Evolutionary conservation across 1,140 invertebrate genomes (phyloP), one percentile per base, ranked within the genome.

Genomic region (Drosophila persimilis): DNA sequence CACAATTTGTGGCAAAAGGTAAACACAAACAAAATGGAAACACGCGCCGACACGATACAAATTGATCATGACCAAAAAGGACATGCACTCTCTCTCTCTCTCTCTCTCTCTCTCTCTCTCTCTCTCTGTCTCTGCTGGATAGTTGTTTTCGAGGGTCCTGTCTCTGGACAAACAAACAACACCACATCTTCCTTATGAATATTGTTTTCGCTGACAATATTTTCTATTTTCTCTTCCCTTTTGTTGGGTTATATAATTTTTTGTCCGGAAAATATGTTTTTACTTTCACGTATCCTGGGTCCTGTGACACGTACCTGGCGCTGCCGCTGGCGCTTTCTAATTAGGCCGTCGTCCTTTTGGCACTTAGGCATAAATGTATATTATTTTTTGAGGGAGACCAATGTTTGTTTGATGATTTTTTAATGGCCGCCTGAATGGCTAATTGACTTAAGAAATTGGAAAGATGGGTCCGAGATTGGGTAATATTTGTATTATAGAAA

Each of bases 41-140:
- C 81, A 86, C 78, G 81, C 78, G 81, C 81, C 83, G 81, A 88
- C 81, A 81, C 62, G 81, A 78, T 88, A 63, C 55, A 66, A 81
- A 88, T 81, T 75, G 77, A 77, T 85, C 75, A 35, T 79, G 64
- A 65, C 74, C 58, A 70, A 31, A 31, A 31, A 9, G 31, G 31
- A 31, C 31, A 31, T 8, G 29, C 6, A 17, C 17, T 11, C 9
- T 62, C 31, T 20, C 24, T 22, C 39, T 71, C 53, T 45, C 41
- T 22, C 15, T 39, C 58, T 44, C 61, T 22, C 54, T 22, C 20
- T 13, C 9, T 62, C 31, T 20, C 17, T 11, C 9, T 62, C 31
- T 20, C 61, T 22, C 54, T 22, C 20, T 13, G 31, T 29, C 61
- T 61, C 24, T 64, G n/a, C 17, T 17, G 17, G 17, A 17, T 17